Evolutionary conservation across 2,797 vertebrate species (phyloP), one percentile per base, ranked within the genome.

Genomic region (Cuculus canorus): DNA sequence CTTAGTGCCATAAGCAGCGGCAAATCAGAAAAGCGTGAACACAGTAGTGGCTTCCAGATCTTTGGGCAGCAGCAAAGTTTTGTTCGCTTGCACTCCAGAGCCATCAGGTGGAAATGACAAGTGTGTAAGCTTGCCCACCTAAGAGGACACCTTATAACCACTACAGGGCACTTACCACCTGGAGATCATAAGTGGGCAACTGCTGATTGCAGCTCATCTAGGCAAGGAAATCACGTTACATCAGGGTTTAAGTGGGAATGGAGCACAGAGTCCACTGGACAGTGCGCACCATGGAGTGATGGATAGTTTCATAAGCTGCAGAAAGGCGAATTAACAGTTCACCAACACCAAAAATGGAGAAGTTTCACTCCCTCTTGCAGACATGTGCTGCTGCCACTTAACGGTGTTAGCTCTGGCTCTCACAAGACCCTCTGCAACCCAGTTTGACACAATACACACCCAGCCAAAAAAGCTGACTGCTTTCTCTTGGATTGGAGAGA

Each of bases 281-380:
- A 92, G 32, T 2, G 19, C 82, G 66, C 53, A 33, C 15, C 1
- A 1, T 2, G 13, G 35, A 86, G 37, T 5, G 17, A 39, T 43
- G 87, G 83, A 78, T 57, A 33, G 64, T 76, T 91, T 91, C 87
- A 35, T 30, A 64, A 69, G 63, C 88, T 47, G 48, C 64, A 94
- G 83, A 95, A 95, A 80, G 56, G 45, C 9, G 0, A 94, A 80
- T 88, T 90, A 96, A 88, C 70, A 82, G 93, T 19, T 75, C 88
- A 45, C 35, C 66, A 71, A 64, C 85, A 94, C 95, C 93, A 95
- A 95, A 95, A 95, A 94, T 87, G 86, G 93, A 92, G 60, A 94
- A 39, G 64, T 80, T 95, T 93, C 28, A 80, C 48, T 95, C 93
- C 24, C 17, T 72, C 86, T 88, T 88, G 54, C 86, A 93, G 86